Evolutionary conservation across 2,797 vertebrate species (phyloP), one percentile per base, ranked within the genome.

Genomic region (Macropus fuliginosus): DNA sequence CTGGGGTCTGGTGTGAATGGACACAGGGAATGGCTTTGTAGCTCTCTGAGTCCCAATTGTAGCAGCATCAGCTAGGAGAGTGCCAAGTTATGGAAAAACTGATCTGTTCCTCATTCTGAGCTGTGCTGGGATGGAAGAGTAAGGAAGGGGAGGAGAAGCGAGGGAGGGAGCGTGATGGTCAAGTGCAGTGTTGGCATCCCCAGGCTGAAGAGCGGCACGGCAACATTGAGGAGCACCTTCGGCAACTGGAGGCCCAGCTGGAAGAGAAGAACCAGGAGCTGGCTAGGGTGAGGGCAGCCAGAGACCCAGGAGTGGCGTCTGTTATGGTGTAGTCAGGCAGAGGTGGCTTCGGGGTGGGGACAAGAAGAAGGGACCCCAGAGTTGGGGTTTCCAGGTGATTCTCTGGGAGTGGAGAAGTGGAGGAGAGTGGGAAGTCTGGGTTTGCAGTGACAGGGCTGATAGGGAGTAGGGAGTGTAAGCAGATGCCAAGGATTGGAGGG

Each of bases 21-120:
- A 46, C 16, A 81, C 18, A 46, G 98, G 99, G 90, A 99, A 99
- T 4, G 99, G 99, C 97, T 27, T 9, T 46, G 99, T 99, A 46
- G 74, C 74, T 81, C 74, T 99, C 99, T 40, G 99, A 99, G 98
- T 99, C 99, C 97, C 98, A 99, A 14, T 99, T 99, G 93, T 98
- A 99, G 98, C 99, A 99, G 98, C 99, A 99, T 87, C 99, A 99
- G 98, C 98, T 99, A 99, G 95, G 99, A 99, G 98, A 99, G 98
- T 99, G 99, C 98, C 99, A 99, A 98, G 99, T 99, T 98, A 98
- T 99, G 94, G 99, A 99, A 95, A 99, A 99, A 40, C 62, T 12
- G 66, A 89, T 81, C 54, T 54, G 74, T 46, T 54, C 89, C 56
- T 52, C 6, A 27, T 29, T 54, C 54, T 29, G 52, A 54, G 16